Conservation (phyloP, 2,888 invertebrate species). For the Callyntrura guangdongensis region DNA sequence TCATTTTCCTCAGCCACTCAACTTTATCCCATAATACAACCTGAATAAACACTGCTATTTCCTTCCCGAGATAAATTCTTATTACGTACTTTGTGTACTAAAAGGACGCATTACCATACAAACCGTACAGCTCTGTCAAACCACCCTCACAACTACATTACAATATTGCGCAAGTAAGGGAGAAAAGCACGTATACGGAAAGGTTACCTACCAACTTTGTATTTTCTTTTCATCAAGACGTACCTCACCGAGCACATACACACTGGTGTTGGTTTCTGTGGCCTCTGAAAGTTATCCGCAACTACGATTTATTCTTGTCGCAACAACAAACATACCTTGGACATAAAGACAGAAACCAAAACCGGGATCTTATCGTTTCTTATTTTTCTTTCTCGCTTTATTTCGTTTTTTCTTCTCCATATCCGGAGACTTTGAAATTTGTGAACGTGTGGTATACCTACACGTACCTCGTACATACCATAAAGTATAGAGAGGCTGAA, state of each 20-base stretch:
- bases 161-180: neutral
- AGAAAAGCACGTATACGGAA: too few species aligned
- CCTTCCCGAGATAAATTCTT: slow-evolving; percentile 1
- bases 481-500: neutral
- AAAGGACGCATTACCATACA: neutral
- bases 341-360: neutral
- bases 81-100: too few species aligned
- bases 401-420: neutral
- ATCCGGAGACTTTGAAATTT: neutral
- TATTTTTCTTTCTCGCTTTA: neutral
- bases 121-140: neutral
- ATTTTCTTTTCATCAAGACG: too few species aligned
- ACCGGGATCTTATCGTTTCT: too few species aligned
- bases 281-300: too few species aligned
- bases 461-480: neutral
- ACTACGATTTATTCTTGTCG: too few species aligned
- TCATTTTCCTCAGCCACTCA: slow-evolving; percentile 7
- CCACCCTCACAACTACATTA: neutral
- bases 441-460: neutral
- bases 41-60: neutral
- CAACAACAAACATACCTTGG: neutral
- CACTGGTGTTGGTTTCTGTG: too few species aligned
- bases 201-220: too few species aligned
- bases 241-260: too few species aligned
- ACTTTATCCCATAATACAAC: slow-evolving; percentile 17